These are phyloP conservation scores for Oscheius sp. DNA, from an alignment of 2,888 invertebrate genomes.

Conservation along the genomic window DNA sequence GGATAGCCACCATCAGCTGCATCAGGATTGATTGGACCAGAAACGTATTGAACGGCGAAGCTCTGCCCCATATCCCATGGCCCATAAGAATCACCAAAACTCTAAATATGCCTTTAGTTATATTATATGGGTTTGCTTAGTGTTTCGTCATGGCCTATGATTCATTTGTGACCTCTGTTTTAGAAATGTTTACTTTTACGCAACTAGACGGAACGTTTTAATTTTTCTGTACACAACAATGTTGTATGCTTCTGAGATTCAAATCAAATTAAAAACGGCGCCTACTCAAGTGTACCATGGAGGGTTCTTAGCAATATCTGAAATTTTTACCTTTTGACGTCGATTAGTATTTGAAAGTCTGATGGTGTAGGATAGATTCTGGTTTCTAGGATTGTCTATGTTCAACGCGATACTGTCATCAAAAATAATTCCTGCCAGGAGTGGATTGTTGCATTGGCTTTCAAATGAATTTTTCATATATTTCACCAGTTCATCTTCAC, in stretches of 20 bases:
- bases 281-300: background rate
- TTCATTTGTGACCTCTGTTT: background rate
- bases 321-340: conserved; percentile 59
- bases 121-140: background rate
- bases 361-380: conserved; percentile 57
- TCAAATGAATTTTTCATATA: conserved; percentile 64
- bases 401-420: conserved; percentile 47
- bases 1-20: conserved; percentile 70
- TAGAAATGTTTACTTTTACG: too few relatives aligned
- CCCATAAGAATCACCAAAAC: conserved; percentile 20
- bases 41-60: conserved; percentile 54
- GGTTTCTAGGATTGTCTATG: background rate
- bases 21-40: conserved; percentile 58
- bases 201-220: too few relatives aligned
- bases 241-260: too few relatives aligned
- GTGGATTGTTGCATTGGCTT: conserved; percentile 57
- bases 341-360: conserved; percentile 61
- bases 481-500: conserved; percentile 71
- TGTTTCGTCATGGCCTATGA: background rate
- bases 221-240: too few relatives aligned
- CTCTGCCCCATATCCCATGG: conserved; percentile 57
- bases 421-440: conserved; percentile 62
- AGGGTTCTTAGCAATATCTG: background rate
- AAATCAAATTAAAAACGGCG: background rate
- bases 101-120: background rate